These are phyloP conservation scores for Glossosoma conforme DNA, from an alignment of 1,140 invertebrate species.

Conservation along the genomic window DNA sequence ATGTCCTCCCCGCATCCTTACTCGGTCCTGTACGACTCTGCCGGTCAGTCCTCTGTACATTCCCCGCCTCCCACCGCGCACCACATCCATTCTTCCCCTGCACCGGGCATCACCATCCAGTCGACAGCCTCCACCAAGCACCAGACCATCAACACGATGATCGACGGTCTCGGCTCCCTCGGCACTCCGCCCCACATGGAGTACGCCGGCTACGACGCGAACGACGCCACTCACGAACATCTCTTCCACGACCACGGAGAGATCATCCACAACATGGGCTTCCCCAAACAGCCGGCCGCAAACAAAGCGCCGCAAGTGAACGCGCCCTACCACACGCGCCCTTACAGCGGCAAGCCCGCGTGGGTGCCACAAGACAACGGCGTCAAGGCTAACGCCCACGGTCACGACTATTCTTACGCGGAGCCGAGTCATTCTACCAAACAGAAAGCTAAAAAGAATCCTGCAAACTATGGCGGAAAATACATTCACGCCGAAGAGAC, in stretches of 20 bases:
- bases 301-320: constrained; percentile 37
- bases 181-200: constrained; percentile 40
- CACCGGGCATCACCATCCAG: constrained; percentile 35
- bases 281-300: constrained; percentile 33
- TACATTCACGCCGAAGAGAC: too few species aligned
- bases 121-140: constrained; percentile 32
- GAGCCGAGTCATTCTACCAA: constrained; percentile 37
- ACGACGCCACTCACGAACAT: constrained; percentile 47
- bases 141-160: not conserved
- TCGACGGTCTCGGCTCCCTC: constrained; percentile 33
- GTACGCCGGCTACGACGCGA: constrained; percentile 43
- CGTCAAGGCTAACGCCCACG: constrained; percentile 35
- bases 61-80: constrained; percentile 32
- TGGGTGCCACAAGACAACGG: constrained; percentile 26
- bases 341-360: constrained; percentile 31
- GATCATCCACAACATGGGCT: constrained; percentile 38
- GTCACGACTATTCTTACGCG: constrained; percentile 40
- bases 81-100: constrained; percentile 36
- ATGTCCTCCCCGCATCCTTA: not conserved
- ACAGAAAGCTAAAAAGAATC: constrained; percentile 8
- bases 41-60: constrained; percentile 34
- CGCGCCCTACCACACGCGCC: not conserved
- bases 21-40: constrained; percentile 27
- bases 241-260: constrained; percentile 49
- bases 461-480: not conserved